Conservation (phyloP, 2,888 invertebrate species). For the Tromatobia lineatoria region DNA sequence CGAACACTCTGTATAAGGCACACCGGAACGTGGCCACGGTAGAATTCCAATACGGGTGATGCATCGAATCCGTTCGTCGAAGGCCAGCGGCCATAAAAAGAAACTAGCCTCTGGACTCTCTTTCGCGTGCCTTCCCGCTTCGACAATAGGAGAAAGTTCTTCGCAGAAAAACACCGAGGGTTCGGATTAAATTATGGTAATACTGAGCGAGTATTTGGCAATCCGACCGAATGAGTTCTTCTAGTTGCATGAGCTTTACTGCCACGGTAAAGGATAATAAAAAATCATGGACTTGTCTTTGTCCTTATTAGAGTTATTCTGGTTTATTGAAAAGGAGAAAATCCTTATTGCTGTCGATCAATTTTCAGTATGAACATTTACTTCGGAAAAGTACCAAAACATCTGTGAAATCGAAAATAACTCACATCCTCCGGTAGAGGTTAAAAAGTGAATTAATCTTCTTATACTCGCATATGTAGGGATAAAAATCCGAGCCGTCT, state of each 20-base stretch:
- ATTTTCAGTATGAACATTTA: background rate
- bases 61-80: conserved; percentile 63
- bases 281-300: background rate
- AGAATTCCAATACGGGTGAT: conserved; percentile 68
- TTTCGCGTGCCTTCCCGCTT: conserved; percentile 45
- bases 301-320: background rate
- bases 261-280: conserved; percentile 4
- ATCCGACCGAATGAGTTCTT: conserved; percentile 41
- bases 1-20: conserved; percentile 45
- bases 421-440: background rate
- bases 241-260: background rate
- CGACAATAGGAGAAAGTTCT: conserved; percentile 61
- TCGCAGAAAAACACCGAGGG: conserved; percentile 38
- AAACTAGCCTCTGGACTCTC: conserved; percentile 55
- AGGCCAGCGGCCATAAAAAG: conserved; percentile 63
- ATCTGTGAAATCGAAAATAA: conserved; percentile 9
- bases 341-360: background rate
- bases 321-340: background rate
- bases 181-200: conserved; percentile 69
- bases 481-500: conserved; percentile 17
- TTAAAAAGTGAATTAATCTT: conserved; percentile 24
- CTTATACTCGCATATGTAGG: conserved; percentile 1
- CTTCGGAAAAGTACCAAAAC: background rate
- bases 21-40: conserved; percentile 47
- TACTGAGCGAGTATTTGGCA: conserved; percentile 52